These are phyloP conservation scores for Agrypnia vestita DNA, from an alignment of 1,140 invertebrate species.

Conservation along the genomic window DNA sequence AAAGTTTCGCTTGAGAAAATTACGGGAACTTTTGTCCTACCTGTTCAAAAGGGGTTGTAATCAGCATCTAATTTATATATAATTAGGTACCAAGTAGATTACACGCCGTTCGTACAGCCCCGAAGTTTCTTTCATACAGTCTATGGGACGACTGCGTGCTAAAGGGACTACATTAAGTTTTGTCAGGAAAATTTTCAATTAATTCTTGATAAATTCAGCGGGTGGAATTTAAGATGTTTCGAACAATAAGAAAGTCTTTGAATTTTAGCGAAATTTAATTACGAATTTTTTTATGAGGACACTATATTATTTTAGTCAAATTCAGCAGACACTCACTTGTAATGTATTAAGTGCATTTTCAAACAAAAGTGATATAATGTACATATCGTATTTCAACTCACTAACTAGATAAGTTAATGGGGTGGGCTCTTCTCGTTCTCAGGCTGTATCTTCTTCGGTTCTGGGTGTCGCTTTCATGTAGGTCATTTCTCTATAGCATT, in stretches of 20 bases:
- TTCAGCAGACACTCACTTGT: too few relatives aligned
- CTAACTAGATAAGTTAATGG: too few relatives aligned
- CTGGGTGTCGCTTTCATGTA: too few relatives aligned
- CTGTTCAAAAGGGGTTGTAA: conserved; percentile 58
- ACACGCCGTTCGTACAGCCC: conserved; percentile 43
- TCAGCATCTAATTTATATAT: conserved; percentile 62
- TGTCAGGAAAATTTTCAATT: conserved; percentile 41
- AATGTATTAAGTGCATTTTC: too few relatives aligned
- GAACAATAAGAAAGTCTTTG: not conserved
- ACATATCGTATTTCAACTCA: too few relatives aligned
- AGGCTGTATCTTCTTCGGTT: too few relatives aligned
- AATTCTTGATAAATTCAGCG: conserved; percentile 44
- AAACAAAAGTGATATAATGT: too few relatives aligned
- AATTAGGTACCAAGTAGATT: conserved; percentile 60
- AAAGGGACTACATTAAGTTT: conserved; percentile 45
- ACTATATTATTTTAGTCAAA: too few relatives aligned
- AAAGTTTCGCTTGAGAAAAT: conserved; percentile 57
- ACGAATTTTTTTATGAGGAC: too few relatives aligned
- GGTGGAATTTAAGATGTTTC: conserved; percentile 16
- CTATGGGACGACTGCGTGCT: conserved; percentile 26
- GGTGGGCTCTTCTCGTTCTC: too few relatives aligned
- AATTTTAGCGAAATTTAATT: too few relatives aligned
- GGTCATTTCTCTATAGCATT: too few relatives aligned
- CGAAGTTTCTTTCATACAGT: conserved; percentile 42
- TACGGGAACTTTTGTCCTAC: conserved; percentile 59